Evolutionary conservation across 2,797 vertebrate genomes (phyloP).

Genomic region (Halcyon chelicuti): DNA sequence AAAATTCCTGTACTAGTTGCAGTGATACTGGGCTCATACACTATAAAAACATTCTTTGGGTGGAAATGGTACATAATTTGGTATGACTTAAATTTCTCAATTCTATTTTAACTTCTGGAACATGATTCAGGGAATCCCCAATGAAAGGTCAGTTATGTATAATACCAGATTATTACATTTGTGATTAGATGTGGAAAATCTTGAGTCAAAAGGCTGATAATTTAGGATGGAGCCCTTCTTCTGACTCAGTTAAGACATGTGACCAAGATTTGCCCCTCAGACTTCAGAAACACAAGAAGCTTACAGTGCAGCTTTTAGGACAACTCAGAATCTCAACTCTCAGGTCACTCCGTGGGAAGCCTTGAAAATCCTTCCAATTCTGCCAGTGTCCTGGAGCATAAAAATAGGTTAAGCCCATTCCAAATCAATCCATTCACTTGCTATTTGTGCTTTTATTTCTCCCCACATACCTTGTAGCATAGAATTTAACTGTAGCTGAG

Average conservation of each 20-base stretch:
- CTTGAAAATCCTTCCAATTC: conserved; percentile 10
- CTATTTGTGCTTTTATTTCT: conserved; percentile 66
- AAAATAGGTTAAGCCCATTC: background rate
- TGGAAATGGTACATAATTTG: background rate
- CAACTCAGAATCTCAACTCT: background rate
- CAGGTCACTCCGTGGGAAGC: background rate
- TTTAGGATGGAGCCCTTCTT: background rate
- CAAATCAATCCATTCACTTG: conserved; percentile 28
- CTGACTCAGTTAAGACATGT: background rate
- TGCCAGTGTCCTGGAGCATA: background rate
- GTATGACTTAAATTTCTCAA: background rate
- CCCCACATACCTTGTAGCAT: background rate
- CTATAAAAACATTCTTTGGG: background rate
- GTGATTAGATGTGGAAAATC: background rate
- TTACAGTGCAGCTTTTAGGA: background rate
- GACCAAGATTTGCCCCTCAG: background rate
- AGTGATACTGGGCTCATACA: background rate
- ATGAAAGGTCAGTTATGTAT: background rate
- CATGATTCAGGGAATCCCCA: background rate
- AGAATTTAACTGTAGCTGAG: conserved; percentile 57
- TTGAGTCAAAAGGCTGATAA: background rate
- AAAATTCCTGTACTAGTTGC: background rate
- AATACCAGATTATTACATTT: background rate
- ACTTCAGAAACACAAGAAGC: background rate
- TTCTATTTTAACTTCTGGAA: background rate